Evolutionary conservation across 2,797 vertebrate genomes (phyloP).

Genomic region (Muscicapa striata): DNA sequence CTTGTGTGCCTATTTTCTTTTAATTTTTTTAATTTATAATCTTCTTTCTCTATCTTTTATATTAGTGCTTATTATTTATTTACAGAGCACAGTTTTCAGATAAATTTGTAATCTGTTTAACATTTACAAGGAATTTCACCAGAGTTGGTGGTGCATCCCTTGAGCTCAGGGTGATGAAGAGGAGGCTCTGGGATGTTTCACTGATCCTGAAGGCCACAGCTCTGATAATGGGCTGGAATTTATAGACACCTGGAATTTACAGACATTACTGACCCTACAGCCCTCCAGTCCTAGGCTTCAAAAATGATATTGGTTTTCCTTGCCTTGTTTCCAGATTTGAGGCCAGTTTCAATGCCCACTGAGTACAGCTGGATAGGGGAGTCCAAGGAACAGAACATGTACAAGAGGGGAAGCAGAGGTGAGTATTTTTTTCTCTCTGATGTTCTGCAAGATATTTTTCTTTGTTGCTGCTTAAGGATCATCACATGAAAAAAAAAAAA

Average conservation of each 20-base stretch:
- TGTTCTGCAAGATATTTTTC: neutral
- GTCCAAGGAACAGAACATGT: constrained; percentile 87
- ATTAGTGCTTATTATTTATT: neutral
- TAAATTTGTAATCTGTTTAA: neutral
- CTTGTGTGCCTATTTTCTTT: neutral
- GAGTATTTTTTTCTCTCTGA: constrained; percentile 49
- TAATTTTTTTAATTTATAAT: neutral
- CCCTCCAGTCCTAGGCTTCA: neutral
- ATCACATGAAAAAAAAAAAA: neutral
- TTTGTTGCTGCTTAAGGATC: neutral
- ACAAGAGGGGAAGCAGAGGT: constrained; percentile 91
- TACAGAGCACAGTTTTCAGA: neutral
- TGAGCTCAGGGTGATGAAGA: neutral
- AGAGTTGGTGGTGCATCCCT: neutral
- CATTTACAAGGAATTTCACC: neutral
- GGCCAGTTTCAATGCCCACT: constrained; percentile 87
- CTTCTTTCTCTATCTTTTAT: neutral
- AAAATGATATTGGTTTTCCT: constrained; percentile 19
- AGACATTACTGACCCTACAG: neutral
- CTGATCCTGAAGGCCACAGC: neutral
- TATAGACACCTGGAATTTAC: neutral
- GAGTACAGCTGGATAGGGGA: constrained; percentile 89
- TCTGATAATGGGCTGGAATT: neutral
- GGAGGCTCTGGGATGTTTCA: neutral
- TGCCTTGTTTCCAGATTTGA: constrained; percentile 84